These are phyloP conservation scores for Aphodius sticticus DNA, from an alignment of 2,888 invertebrate species.

Conservation along the genomic window DNA sequence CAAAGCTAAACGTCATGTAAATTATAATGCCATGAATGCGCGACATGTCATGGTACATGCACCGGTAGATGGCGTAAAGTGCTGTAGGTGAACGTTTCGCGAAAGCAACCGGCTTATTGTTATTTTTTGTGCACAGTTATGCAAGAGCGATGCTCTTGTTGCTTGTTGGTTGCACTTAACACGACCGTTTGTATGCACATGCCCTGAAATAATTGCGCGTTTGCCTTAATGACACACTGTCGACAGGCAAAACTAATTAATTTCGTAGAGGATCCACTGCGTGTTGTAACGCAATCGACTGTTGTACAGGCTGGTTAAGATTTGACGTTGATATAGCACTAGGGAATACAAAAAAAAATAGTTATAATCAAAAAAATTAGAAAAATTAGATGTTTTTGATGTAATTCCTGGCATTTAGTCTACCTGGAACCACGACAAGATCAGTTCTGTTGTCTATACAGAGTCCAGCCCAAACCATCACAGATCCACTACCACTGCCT, in stretches of 20 bases:
- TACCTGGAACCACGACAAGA: no score
- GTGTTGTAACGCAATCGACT: no score
- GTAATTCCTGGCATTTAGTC: no score
- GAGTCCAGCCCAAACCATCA: no score
- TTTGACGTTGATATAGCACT: no score
- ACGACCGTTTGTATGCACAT: neutral
- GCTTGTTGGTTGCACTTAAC: neutral
- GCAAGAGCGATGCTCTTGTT: neutral
- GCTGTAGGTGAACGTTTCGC: neutral
- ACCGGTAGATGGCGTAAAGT: neutral
- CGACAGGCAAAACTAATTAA: neutral
- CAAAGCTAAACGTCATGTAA: no score
- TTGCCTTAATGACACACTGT: neutral
- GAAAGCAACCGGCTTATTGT: neutral
- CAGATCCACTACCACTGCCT: no score
- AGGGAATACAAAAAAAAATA: no score
- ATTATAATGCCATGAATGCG: neutral
- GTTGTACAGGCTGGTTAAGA: no score
- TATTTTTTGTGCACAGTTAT: neutral
- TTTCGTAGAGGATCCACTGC: neutral
- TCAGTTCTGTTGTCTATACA: no score
- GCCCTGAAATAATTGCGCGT: neutral
- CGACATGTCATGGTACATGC: slow-evolving; percentile 4
- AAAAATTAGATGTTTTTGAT: no score
- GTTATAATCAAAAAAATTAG: no score